Conservation (phyloP, 2,888 invertebrate species). For the Spisula solida region DNA sequence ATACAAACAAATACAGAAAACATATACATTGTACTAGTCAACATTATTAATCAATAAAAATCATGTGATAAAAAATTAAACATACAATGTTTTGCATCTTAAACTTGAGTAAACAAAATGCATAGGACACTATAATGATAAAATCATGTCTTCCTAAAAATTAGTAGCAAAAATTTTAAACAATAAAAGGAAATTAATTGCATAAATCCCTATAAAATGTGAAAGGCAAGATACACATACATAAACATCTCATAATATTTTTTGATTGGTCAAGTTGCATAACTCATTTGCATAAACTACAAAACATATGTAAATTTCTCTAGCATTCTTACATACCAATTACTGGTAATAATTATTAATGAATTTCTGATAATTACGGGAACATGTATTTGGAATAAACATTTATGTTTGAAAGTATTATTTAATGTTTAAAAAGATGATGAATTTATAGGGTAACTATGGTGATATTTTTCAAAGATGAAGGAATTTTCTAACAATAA, state of each 20-base stretch:
- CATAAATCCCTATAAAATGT: background rate
- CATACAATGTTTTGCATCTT: background rate
- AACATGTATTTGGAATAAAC: too few species aligned
- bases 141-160: background rate
- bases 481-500: too few species aligned
- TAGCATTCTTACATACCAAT: background rate
- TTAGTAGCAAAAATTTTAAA: conserved; percentile 6
- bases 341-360: too few species aligned
- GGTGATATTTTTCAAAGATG: too few species aligned
- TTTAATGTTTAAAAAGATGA: too few species aligned
- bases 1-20: background rate
- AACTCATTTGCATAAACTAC: conserved; percentile 18
- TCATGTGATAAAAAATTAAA: background rate
- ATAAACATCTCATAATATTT: background rate
- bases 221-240: conserved; percentile 13
- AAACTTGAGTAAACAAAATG: conserved; percentile 13
- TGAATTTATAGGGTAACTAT: too few species aligned
- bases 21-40: background rate
- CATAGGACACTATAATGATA: background rate
- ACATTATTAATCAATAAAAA: conserved; percentile 3
- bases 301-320: background rate
- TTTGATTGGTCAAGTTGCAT: conserved; percentile 7
- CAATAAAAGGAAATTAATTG: conserved; percentile 10
- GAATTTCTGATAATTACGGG: too few species aligned
- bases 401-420: too few species aligned